Conservation (phyloP, 2,797 vertebrate genomes). For the Danio tinwini region DNA sequence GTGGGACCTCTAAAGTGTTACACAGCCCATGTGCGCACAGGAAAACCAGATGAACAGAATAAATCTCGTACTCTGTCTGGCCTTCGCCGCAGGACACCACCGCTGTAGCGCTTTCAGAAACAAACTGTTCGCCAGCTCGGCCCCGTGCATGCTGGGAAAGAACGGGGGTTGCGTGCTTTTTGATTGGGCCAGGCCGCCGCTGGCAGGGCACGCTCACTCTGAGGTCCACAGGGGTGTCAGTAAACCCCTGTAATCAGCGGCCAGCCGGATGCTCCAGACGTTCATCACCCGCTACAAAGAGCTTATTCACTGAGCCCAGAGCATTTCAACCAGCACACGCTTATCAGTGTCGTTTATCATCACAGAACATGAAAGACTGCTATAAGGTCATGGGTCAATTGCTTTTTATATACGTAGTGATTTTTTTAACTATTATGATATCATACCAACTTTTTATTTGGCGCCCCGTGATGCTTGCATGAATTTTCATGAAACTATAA, state of each 20-base stretch:
- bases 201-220: conserved; percentile 17
- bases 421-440: too few species aligned
- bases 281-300: conserved; percentile 45
- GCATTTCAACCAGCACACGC: background rate
- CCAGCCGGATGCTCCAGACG: conserved; percentile 14
- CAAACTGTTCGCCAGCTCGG: conserved; percentile 40
- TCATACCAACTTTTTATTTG: too few species aligned
- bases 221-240: conserved; percentile 39
- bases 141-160: conserved; percentile 38
- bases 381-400: conserved; percentile 14
- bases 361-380: conserved; percentile 2
- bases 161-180: conserved; percentile 10
- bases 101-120: conserved; percentile 64
- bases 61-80: conserved; percentile 69
- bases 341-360: conserved; percentile 35
- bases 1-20: conserved; percentile 68
- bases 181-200: conserved; percentile 41
- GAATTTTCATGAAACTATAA: too few species aligned
- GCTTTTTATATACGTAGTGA: background rate
- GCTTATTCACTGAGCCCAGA: conserved; percentile 9
- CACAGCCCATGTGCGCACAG: conserved; percentile 67
- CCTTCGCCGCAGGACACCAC: conserved; percentile 72
- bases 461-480: too few species aligned
- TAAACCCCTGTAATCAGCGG: conserved; percentile 37
- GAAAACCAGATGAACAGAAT: conserved; percentile 78